Evolutionary conservation across 2,113 vertebrate species (phyloP).

Genomic region (Heterotilapia buettikoferi): DNA sequence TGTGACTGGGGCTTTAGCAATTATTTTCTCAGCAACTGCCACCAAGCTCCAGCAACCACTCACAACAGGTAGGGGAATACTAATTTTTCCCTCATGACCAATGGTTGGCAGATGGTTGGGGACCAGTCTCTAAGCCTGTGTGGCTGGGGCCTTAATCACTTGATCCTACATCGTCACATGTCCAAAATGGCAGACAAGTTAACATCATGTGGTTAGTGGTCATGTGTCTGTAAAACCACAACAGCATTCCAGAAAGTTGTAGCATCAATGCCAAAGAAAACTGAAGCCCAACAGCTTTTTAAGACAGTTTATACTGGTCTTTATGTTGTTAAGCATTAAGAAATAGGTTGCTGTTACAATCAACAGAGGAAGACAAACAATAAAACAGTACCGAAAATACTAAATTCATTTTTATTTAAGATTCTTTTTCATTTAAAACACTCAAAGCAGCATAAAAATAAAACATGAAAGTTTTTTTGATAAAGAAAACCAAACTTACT

Average conservation of each 20-base stretch:
- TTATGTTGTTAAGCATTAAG: neutral
- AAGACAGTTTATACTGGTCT: neutral
- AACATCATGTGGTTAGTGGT: neutral
- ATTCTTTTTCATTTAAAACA: slow-evolving; percentile 3
- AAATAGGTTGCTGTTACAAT: neutral
- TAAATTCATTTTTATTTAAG: slow-evolving; percentile 35
- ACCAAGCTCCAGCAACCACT: neutral
- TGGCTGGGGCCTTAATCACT: neutral
- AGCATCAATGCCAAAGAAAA: neutral
- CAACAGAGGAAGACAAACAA: neutral
- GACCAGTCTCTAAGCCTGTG: neutral
- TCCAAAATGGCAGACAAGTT: neutral
- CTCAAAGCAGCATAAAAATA: neutral
- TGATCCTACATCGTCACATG: neutral
- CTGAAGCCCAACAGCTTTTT: neutral
- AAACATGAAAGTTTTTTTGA: neutral
- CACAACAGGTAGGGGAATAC: neutral
- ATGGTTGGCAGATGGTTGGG: neutral
- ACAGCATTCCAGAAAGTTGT: neutral
- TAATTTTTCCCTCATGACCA: neutral
- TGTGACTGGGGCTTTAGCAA: neutral
- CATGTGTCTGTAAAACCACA: neutral
- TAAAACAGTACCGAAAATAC: neutral
- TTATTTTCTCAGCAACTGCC: neutral
- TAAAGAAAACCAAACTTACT: neutral